phyloP scores from a whole-genome alignment of 2,888 invertebrate species.

The Opisthograptis luteolata region DNA sequence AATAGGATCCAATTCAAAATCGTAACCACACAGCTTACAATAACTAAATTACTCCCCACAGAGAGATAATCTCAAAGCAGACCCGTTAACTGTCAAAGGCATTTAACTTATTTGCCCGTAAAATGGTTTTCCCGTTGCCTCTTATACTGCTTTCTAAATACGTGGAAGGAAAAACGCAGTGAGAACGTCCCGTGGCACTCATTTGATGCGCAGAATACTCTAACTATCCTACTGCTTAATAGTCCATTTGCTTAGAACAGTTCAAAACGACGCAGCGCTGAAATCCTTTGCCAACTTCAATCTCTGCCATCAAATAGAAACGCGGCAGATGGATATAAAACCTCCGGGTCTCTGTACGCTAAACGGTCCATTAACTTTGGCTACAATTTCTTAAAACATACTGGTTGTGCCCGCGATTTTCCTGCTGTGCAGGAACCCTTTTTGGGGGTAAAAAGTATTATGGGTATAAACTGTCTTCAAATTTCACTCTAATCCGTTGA shows the following conservation, averaged over 20 bases:
- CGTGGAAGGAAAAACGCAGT: conserved; percentile 10
- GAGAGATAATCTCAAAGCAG: no score
- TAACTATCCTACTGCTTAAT: conserved; percentile 11
- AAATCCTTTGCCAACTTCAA: conserved; percentile 13
- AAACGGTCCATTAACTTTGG: neutral
- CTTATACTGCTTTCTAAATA: conserved; percentile 5
- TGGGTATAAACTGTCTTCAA: no score
- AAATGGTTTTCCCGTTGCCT: conserved; percentile 10
- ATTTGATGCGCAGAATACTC: neutral
- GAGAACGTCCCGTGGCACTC: conserved; percentile 1
- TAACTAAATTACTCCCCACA: no score
- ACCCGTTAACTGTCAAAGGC: no score
- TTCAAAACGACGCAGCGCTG: conserved; percentile 11
- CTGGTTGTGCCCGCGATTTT: no score
- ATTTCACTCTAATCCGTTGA: no score
- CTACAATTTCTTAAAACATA: no score
- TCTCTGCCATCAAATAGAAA: conserved; percentile 7
- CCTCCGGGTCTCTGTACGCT: neutral
- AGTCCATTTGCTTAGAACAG: conserved; percentile 14
- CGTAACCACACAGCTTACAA: no score
- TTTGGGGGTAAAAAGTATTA: no score
- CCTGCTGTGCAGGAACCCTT: no score
- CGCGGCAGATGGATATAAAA: neutral
- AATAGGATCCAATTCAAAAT: no score
- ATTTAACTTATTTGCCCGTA: neutral